phyloP scores from a whole-genome alignment of 2,797 vertebrate genomes.

The Acomys russatus region DNA sequence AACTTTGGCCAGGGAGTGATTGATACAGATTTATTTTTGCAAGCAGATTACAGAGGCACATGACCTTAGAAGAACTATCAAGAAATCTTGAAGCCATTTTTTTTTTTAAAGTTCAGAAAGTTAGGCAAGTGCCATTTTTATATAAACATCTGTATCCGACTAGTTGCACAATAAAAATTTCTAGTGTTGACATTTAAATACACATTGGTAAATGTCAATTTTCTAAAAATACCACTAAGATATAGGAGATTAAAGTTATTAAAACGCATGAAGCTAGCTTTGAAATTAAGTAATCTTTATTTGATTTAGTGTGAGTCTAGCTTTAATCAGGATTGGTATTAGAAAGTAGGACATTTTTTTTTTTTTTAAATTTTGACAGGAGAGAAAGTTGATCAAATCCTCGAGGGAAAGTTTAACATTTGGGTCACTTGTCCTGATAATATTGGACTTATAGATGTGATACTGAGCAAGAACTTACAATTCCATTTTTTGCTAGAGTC shows the following conservation, averaged over 20 bases:
- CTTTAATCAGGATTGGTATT: constrained; percentile 71
- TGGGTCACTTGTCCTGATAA: constrained; percentile 74
- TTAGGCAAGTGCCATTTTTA: constrained; percentile 64
- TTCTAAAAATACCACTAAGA: constrained; percentile 61
- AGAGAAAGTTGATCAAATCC: constrained; percentile 73
- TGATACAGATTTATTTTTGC: constrained; percentile 68
- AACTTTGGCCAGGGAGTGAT: constrained; percentile 72
- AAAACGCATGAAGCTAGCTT: constrained; percentile 56
- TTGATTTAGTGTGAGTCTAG: constrained; percentile 62
- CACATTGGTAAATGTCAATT: constrained; percentile 43
- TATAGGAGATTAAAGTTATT: constrained; percentile 34
- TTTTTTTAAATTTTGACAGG: constrained; percentile 67
- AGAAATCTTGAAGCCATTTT: constrained; percentile 60
- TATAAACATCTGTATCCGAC: constrained; percentile 46
- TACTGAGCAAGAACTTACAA: constrained; percentile 64
- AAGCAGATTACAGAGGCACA: constrained; percentile 54
- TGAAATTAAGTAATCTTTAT: constrained; percentile 60
- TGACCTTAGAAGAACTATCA: constrained; percentile 49
- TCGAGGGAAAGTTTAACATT: constrained; percentile 74
- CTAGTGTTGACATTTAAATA: constrained; percentile 39
- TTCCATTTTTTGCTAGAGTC: constrained; percentile 70
- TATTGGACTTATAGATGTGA: constrained; percentile 70
- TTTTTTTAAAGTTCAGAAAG: constrained; percentile 52
- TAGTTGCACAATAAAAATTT: not conserved
- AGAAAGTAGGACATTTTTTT: constrained; percentile 64